Base-by-base conservation (phyloP, 2,797 vertebrate genomes). In the Denticeps clupeoides region DNA sequence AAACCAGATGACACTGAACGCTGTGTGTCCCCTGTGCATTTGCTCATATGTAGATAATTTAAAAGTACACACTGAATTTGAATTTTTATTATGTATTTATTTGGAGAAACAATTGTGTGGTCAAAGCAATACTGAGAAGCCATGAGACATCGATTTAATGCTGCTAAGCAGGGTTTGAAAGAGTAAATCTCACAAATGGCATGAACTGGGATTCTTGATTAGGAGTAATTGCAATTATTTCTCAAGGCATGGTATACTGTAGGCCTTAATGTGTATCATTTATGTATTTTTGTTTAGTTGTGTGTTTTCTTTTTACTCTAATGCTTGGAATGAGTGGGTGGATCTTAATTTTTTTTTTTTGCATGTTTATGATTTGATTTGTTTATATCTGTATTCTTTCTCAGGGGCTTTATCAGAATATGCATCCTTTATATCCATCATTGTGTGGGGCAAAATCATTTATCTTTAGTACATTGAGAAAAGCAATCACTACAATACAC, bases 41-140 rank as follows among this genome's bases (percentile, higher is more conserved):
- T 13, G 32, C 15, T 31, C 13, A 3, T 11, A 31, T 33, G n/a
- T 33, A 31, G 37, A 23, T 47, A 18, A 53, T 42, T 38, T 43
- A 51, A 21, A 48, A 59, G 47, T 43, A 53, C 59, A 63, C 60
- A 67, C 57, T 67, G 64, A 63, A 63, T 62, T 38, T 67, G 64
- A 63, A 63, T 62, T 38, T 55, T 60, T 58, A 38, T 60, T 58
- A 63, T 63, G 54, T 63, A 63, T 67, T 67, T 63, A 63, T 67
- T n/a, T 66, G 60, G 60, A 43, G 12, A 45, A 10, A 38, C 26
- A 31, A 49, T 25, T 28, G 22, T 45, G 57, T 50, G 51, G 15
- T 43, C 26, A 35, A 51, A 44, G 51, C 58, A 15, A 41, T 28
- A 38, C 16, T 46, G 26, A 40, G 42, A 61, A 50, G 46, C 59